Evolutionary conservation across 2,113 vertebrate species (phyloP), one percentile per base, ranked within the genome.

Genomic region (Oxyruncus cristatus): DNA sequence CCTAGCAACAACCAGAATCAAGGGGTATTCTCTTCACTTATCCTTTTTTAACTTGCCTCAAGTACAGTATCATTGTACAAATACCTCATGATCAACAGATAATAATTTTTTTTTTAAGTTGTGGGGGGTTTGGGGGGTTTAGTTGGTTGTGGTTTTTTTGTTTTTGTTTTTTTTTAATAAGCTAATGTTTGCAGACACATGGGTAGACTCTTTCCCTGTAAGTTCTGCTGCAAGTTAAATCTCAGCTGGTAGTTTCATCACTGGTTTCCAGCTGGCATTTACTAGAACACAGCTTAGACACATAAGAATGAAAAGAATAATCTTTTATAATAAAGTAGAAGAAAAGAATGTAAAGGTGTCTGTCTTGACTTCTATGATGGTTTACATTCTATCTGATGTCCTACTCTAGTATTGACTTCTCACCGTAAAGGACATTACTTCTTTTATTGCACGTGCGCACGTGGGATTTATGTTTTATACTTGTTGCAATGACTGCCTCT

Each of bases 371-470:
- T 35, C 39, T 23, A 1, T 9, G 8, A 42, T 18, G 55, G 10
- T 27, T 70, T 56, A 44, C 20, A 28, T 24, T 66, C 28, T n/a
- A 33, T 20, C 68, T 77, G 44, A 77, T 91, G 41, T 44, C n/a
- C 42, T 41, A 18, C 21, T 71, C 35, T 41, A 73, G 12, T 4
- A 33, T 5, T n/a, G 59, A 49, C 28, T 80, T 63, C 42, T 71
- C 39, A 66, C 13, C 1, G 0, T 2, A 61, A 73, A 46, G 10
- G 33, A 71, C 33, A 13, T 0, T 0, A 22, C 16, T 79, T 50
- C 10, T 63, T 53, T 55, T 33, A 26, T 9, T 22, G n/a, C 12
- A 23, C 15, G 44, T 30, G 41, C 8, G 47, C 18, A 59, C n/a
- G n/a, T n/a, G n/a, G 44, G 14, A 42, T 55, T 49, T 47, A 1